A percentile compares a stretch with the other conserved stretches of the same genome.
Conservation (phyloP, 2,797 vertebrate genomes). For the Anabacerthia variegaticeps region DNA sequence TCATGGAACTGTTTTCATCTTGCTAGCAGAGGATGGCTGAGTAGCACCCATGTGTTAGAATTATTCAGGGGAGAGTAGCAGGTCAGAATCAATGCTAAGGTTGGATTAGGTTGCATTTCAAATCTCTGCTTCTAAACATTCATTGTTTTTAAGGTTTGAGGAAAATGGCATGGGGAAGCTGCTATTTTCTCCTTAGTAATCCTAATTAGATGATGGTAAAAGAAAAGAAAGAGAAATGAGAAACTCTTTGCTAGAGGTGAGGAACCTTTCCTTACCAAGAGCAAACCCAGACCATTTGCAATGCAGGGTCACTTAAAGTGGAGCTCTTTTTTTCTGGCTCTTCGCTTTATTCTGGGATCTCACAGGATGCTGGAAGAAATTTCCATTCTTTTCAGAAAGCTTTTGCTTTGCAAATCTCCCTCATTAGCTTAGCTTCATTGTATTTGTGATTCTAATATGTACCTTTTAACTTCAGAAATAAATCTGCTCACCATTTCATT, state of each 20-base stretch:
- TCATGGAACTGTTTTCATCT: not conserved
- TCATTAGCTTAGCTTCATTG: not conserved
- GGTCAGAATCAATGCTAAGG: not conserved
- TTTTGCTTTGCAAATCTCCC: not conserved
- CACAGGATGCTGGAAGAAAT: not conserved
- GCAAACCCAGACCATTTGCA: not conserved
- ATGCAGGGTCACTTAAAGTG: not conserved
- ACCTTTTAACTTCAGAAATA: not conserved
- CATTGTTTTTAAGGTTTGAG: not conserved
- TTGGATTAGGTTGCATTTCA: not conserved
- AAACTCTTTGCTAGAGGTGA: not conserved
- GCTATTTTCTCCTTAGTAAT: not conserved
- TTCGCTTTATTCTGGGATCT: not conserved
- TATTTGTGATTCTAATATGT: not conserved
- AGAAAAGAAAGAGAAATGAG: not conserved
- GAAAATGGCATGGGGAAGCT: not conserved
- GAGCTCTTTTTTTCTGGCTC: not conserved
- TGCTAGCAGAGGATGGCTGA: not conserved
- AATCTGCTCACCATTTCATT: not conserved
- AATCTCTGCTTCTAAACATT: not conserved
- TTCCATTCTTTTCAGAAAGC: not conserved
- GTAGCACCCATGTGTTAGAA: not conserved
- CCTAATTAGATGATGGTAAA: not conserved
- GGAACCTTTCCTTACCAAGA: not conserved
- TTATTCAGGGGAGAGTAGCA: not conserved